Evolutionary conservation across 2,797 vertebrate genomes (phyloP), one percentile per base, ranked within the genome.

Genomic region (Enteromius treurensis): DNA sequence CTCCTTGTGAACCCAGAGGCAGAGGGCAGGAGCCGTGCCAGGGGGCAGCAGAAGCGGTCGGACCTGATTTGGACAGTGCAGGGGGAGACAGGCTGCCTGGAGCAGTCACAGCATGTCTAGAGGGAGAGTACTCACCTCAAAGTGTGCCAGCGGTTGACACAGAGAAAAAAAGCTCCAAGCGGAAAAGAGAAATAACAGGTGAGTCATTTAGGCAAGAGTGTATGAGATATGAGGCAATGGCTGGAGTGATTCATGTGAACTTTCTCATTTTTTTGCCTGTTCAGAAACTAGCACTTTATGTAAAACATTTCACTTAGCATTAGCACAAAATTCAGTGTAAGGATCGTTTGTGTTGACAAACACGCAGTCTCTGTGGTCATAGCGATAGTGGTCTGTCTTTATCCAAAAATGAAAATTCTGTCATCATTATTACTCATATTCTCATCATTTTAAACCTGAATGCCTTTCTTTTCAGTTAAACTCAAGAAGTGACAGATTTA

Each of bases 141-240:
- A 94, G 91, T 84, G 94, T 93, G 79, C 88, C 93, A 0, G 89
- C 93, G 0, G 93, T 85, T 0, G 95, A 96, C 84, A 92, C 91
- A 0, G 97, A 97, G 92, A 98, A 96, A 91, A 99, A 96, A 90
- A 88, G 94, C 21, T 86, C 92, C 91, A 94, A 95, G 89, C 92
- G 96, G 84, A 98, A 94, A 94, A 96, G 96, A 90, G 97, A 97
- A 53, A 91, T 90, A 49, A 89, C 96, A 97, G 97, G 98, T 99
- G 95, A 93, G 97, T 93, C 78, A 74, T 47, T 79, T 34, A 85
- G 79, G 64, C 60, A 19, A 37, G 64, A 62, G 37, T 62, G 37
- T 65, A 51, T 69, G 32, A 70, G 51, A 76, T 55, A 75, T 55
- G 58, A 82, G 37, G 34, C 69, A 71, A 75, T 65, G 70, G 29